Evolutionary conservation across 2,888 invertebrate genomes (phyloP).

Genomic region (Disparrhopalites patrizii): DNA sequence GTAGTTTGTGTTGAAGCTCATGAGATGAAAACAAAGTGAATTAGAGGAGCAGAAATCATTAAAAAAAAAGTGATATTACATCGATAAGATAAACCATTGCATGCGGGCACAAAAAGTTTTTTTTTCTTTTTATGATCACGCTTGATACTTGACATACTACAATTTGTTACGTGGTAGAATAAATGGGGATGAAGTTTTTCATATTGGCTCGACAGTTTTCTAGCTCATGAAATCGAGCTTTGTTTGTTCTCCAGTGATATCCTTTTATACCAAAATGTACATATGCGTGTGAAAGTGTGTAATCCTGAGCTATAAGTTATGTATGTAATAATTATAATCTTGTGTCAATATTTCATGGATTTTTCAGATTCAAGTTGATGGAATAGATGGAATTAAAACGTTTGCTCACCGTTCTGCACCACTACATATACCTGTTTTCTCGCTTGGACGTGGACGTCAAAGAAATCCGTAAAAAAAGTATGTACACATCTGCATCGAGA

Average conservation of each 20-base stretch:
- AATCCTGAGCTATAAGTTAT: no score
- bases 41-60: neutral
- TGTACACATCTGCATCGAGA: no score
- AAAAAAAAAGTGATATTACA: slow-evolving; percentile 2
- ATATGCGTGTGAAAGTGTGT: slow-evolving; percentile 4
- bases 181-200: slow-evolving; percentile 5
- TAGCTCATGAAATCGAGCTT: slow-evolving; percentile 1
- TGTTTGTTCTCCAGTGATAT: neutral
- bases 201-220: no score
- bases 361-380: no score
- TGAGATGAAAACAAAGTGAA: no score
- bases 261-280: neutral
- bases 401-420: no score
- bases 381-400: slow-evolving; percentile 14
- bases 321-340: slow-evolving; percentile 23
- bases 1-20: no score
- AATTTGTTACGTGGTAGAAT: no score
- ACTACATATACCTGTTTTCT: slow-evolving; percentile 13
- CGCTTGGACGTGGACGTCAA: slow-evolving; percentile 2
- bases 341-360: slow-evolving; percentile 18
- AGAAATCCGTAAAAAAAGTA: no score
- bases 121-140: neutral
- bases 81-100: slow-evolving; percentile 2
- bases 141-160: neutral
- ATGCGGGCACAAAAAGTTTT: no score